phyloP scores from a whole-genome alignment of 2,113 vertebrate species.

The Tachycineta bicolor region DNA sequence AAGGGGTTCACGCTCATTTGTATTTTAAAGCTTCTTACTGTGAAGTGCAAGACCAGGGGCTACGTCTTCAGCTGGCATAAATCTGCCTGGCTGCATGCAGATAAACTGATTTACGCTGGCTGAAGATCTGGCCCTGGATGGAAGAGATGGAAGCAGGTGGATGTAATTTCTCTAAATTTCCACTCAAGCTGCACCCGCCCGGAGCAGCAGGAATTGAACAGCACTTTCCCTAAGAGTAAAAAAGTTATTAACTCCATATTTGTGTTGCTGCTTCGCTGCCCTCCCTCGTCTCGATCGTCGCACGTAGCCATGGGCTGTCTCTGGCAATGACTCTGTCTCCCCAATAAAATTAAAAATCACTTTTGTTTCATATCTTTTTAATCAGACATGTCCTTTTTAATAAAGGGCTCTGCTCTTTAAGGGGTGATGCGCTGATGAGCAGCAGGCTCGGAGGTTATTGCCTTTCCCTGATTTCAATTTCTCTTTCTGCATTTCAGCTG shows the following conservation, averaged over 20 bases:
- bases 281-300: conserved; percentile 45
- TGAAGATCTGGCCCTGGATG: conserved; percentile 39
- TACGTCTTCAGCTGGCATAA: conserved; percentile 48
- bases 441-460: conserved; percentile 32
- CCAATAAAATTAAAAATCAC: conserved; percentile 76
- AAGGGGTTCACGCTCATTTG: conserved; percentile 61
- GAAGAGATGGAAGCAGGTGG: conserved; percentile 55
- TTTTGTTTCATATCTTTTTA: conserved; percentile 68
- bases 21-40: conserved; percentile 66
- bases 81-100: conserved; percentile 33
- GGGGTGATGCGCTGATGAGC: conserved; percentile 26
- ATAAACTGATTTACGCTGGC: conserved; percentile 44
- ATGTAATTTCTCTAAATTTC: conserved; percentile 65
- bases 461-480: conserved; percentile 54
- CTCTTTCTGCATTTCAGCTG: not conserved
- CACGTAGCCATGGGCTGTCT: conserved; percentile 69
- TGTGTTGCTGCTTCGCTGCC: conserved; percentile 49
- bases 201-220: conserved; percentile 67
- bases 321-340: conserved; percentile 59
- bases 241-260: conserved; percentile 75
- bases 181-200: conserved; percentile 57
- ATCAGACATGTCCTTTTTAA: conserved; percentile 55
- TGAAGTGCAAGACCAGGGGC: conserved; percentile 37
- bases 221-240: conserved; percentile 66
- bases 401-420: conserved; percentile 62